Base-by-base conservation (phyloP, 2,797 vertebrate species). In the Liparis tanakae region DNA sequence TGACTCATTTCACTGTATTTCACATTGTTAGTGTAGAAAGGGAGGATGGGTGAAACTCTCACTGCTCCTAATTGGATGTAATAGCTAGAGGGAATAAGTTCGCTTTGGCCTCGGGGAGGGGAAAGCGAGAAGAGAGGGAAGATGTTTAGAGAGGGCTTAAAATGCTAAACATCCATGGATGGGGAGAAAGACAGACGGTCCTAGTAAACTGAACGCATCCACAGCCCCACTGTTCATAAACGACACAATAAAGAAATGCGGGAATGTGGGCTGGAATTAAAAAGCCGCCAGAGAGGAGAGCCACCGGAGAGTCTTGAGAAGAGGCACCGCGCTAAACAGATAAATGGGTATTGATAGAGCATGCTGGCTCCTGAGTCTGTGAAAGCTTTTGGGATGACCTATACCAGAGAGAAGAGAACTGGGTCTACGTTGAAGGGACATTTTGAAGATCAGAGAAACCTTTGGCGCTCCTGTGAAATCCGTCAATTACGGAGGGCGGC, bases 41-140 rank as follows among this genome's bases (percentile, higher is more conserved):
- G 72, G 78, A 82, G 83, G 88, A 86, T 85, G 85, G 86, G 46
- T 83, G 78, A 85, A 82, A 81, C 81, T 85, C 82, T 85, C 79
- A 74, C 81, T 93, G 80, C 83, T 90, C 80, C 82, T 94, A 94
- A 94, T 94, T 94, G 91, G 92, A 92, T 92, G 86, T 92, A 93
- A 93, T 91, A 88, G 88, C 91, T 89, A 74, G 78, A 89, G 87
- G 92, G 89, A 92, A 93, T 93, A 88, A 81, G 77, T 87, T 85
- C 15, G 77, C 83, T 84, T 81, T 91, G 83, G 90, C 88, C 90
- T 89, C 55, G 10, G 83, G 90, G 82, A 89, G 78, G 58, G 72
- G 51, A 55, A 70, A 72, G 79, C 13, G 5, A 86, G 79, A 76
- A 78, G 80, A 84, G 62, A 83, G 75, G 68, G 70, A 70, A 56